Base-by-base conservation (phyloP, 2,797 vertebrate species). In the Kryptolebias ocellatus region DNA sequence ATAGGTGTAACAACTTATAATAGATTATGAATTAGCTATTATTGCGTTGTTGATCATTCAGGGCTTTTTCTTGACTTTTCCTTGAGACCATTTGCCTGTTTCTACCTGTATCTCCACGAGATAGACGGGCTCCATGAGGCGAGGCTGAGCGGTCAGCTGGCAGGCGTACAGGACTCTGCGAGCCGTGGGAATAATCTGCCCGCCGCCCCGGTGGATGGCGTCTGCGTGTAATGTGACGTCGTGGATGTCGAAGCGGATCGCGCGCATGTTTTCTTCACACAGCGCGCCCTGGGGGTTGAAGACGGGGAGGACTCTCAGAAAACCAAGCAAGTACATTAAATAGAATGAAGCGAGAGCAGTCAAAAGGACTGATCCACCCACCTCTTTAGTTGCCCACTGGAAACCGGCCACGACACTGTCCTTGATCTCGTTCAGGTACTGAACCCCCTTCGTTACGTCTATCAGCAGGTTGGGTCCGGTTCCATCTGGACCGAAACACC, bases 341-440 rank as follows among this genome's bases (percentile, higher is more conserved):
- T 42, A 53, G 20, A 24, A 24, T 2, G 20, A 2, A 24, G 20
- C 12, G 37, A 47, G 15, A 49, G 2, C 2, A 45, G 1, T 29
- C 14, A 17, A 15, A 60, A 20, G 46, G 2, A 27, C 50, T 54
- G n/a, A 46, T 49, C 37, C 7, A 16, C 84, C 70, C 74, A 95
- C 97, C 95, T 99, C 97, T 84, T 99, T 99, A 0, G 96, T 95
- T 1, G 97, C 97, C 97, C 97, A 98, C 94, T 99, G 97, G 92
- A 99, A 99, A 20, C 96, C 97, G 0, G 97, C 97, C 76, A 98
- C 96, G 59, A 98, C 96, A 0, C 96, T 98, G 92, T 99, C 97
- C 93, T 99, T 99, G 92, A 99, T 99, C 91, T 99, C 97, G 0
- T 97, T 98, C 53, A 99, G 96, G 92, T 99, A 99, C 88, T 99